phyloP scores from a whole-genome alignment of 2,797 vertebrate species.

The Echeneis naucrates region DNA sequence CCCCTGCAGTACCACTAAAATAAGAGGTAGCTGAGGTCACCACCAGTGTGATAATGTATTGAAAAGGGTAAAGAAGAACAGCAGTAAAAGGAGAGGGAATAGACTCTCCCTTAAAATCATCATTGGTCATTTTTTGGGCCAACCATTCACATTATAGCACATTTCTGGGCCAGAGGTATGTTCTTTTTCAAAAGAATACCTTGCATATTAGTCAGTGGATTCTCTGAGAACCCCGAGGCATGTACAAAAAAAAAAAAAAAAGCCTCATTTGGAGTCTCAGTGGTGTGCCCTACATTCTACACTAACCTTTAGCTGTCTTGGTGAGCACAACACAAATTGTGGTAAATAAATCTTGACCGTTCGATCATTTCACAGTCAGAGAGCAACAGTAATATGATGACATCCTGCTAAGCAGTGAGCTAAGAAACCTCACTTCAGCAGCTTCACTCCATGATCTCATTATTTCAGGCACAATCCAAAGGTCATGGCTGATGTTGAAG shows the following conservation, averaged over 20 bases:
- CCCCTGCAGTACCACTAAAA: slow-evolving; percentile 60
- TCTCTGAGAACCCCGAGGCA: neutral
- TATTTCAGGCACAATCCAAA: slow-evolving; percentile 16
- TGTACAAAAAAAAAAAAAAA: neutral
- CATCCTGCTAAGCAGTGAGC: neutral
- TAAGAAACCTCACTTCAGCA: neutral
- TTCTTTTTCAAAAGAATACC: slow-evolving; percentile 35
- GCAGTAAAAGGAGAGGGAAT: slow-evolving; percentile 46
- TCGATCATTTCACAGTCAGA: slow-evolving; percentile 2
- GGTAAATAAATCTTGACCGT: neutral
- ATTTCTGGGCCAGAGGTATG: slow-evolving; percentile 41
- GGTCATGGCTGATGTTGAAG: neutral
- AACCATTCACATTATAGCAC: slow-evolving; percentile 24
- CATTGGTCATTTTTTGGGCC: slow-evolving; percentile 32
- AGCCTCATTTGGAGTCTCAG: slow-evolving; percentile 20
- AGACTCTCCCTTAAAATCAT: slow-evolving; percentile 26
- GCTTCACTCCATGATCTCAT: slow-evolving; percentile 2
- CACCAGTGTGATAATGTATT: slow-evolving; percentile 39
- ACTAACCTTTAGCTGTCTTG: neutral
- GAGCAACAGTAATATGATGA: neutral
- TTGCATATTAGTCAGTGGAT: slow-evolving; percentile 25
- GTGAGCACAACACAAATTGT: neutral
- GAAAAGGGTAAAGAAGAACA: slow-evolving; percentile 16
- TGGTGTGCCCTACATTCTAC: slow-evolving; percentile 3
- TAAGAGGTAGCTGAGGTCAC: slow-evolving; percentile 62